Evolutionary conservation across 1,140 invertebrate species (phyloP), one percentile per base, ranked within the genome.

Genomic region (Drosophila azteca): DNA sequence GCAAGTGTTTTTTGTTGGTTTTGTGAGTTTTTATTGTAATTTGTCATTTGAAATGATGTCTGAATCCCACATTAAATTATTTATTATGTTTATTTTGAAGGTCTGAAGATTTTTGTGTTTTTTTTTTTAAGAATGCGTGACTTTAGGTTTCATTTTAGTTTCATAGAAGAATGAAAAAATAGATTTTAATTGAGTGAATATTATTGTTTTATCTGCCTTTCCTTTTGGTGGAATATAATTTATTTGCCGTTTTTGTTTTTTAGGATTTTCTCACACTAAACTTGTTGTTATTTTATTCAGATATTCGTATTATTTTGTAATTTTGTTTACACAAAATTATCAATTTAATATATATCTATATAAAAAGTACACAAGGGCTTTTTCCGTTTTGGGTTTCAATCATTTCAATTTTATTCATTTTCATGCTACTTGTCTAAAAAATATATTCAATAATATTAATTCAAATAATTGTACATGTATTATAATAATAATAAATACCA

Each of bases 401-500:
- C 44, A 57, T 74, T 53, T 69, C 79, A 69, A 57, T 74, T 53
- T 69, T 79, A 69, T 61, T 75, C 46, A 51, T 52, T 85, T 81
- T 74, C 71, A 83, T 63, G 77, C 83, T 87, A 87, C 83, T 79
- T 77, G 72, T 83, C 83, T 88, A 88, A 88, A 79, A 85, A 87
- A 87, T 88, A 87, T 82, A 88, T 77, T 88, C 82, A 81, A 85
- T 85, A 85, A 82, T 88, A 77, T 81, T 79, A 88, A 82, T 79
- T 87, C 61, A 82, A 82, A 67, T 82, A 82, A 88, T 77, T 88
- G 67, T 87, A 87, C 81, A 84, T 85, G 84, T 70, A 77, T 73
- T 29, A 65, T 81, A 39, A 39, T 39, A 39, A 39, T 87, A 87
- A 87, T 87, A 87, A 87, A 87, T 87, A 87, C 78, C 83, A 87